Evolutionary conservation across 1,140 invertebrate species (phyloP).

Genomic region (Euura saliciscinereae): DNA sequence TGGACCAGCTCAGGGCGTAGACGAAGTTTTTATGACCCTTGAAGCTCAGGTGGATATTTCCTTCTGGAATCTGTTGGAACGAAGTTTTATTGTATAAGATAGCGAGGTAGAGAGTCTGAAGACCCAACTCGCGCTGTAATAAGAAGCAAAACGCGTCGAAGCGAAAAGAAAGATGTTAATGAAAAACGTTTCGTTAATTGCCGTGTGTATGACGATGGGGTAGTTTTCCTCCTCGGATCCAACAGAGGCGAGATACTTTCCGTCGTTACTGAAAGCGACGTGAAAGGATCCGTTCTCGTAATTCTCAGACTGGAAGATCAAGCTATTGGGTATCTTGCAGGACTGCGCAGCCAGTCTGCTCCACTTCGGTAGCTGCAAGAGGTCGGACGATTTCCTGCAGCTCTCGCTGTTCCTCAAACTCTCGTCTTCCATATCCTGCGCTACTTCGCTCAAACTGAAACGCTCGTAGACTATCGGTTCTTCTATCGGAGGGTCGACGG

Average conservation of each 20-base stretch:
- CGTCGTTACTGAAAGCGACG: slow-evolving; percentile 58
- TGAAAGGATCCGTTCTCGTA: slow-evolving; percentile 59
- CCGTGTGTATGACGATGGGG: slow-evolving; percentile 58
- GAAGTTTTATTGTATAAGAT: no score
- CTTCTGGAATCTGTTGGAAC: slow-evolving; percentile 23
- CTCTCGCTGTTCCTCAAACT: not conserved
- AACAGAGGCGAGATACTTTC: slow-evolving; percentile 62
- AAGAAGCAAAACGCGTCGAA: slow-evolving; percentile 3
- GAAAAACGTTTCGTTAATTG: slow-evolving; percentile 22
- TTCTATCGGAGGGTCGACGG: slow-evolving; percentile 44
- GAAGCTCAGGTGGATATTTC: slow-evolving; percentile 42
- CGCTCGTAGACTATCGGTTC: slow-evolving; percentile 50
- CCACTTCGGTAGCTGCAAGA: slow-evolving; percentile 54
- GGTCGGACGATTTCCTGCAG: slow-evolving; percentile 29
- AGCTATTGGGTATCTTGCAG: slow-evolving; percentile 67
- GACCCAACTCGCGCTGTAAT: slow-evolving; percentile 30
- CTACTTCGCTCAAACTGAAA: slow-evolving; percentile 30
- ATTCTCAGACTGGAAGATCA: slow-evolving; percentile 48
- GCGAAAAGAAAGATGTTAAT: no score
- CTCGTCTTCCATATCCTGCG: not conserved
- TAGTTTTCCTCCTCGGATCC: slow-evolving; percentile 57
- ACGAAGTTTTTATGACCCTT: slow-evolving; percentile 67
- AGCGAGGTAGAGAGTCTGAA: no score
- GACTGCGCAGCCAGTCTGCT: slow-evolving; percentile 62
- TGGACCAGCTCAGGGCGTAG: slow-evolving; percentile 69